Percentiles rank a stretch among this genome's conserved stretches.
Evolutionary conservation across 2,113 vertebrate genomes (phyloP).

Genomic region (Paracanthobrama guichenoti): DNA sequence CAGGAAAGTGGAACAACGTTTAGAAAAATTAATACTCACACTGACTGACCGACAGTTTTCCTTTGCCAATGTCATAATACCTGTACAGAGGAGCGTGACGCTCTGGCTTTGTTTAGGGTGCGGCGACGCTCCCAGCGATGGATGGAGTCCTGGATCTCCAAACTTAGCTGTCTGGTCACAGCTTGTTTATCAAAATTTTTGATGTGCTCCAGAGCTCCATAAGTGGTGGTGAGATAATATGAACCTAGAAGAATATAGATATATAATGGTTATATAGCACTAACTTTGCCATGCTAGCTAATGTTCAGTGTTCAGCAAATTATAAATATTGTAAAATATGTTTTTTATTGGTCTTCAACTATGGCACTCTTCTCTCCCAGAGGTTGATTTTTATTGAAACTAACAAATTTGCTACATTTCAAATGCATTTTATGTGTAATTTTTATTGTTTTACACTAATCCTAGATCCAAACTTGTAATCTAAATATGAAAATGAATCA

Average conservation of each 20-base stretch:
- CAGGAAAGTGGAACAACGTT: not conserved
- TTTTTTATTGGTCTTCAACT: not conserved
- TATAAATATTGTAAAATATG: not conserved
- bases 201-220: slow-evolving; percentile 93
- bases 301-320: not conserved
- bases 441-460: not conserved
- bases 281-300: not conserved
- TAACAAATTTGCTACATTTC: not conserved
- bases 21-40: not conserved
- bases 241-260: slow-evolving; percentile 77
- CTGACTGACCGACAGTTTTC: not conserved
- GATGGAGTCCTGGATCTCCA: slow-evolving; percentile 96
- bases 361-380: not conserved
- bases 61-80: slow-evolving; percentile 61
- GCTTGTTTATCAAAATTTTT: slow-evolving; percentile 92
- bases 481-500: too few species aligned
- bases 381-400: not conserved
- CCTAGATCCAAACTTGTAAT: not conserved
- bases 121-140: slow-evolving; percentile 93
- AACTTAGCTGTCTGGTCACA: slow-evolving; percentile 86
- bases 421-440: not conserved
- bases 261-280: not conserved
- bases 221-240: slow-evolving; percentile 96
- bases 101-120: slow-evolving; percentile 87
- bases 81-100: slow-evolving; percentile 84